Evolutionary conservation across 2,797 vertebrate species (phyloP).

Genomic region (Pygocentrus nattereri): DNA sequence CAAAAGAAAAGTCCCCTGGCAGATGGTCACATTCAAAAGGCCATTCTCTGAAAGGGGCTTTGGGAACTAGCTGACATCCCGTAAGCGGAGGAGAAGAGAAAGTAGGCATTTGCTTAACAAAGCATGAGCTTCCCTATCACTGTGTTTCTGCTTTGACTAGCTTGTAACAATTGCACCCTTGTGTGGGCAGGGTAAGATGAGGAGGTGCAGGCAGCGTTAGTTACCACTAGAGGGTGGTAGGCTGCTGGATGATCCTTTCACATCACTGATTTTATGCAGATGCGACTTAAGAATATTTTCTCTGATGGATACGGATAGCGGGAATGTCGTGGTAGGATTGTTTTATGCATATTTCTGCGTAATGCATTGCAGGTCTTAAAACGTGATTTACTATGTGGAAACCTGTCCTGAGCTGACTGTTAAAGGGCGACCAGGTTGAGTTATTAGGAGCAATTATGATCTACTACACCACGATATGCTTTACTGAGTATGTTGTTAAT

Average conservation of each 20-base stretch:
- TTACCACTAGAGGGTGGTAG: conserved; percentile 67
- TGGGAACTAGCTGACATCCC: conserved; percentile 51
- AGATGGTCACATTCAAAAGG: neutral
- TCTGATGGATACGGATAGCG: neutral
- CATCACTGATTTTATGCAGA: neutral
- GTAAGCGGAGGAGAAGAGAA: conserved; percentile 15
- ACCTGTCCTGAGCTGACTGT: too few species aligned
- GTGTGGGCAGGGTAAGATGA: neutral
- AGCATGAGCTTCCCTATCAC: conserved; percentile 32
- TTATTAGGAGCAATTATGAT: too few species aligned
- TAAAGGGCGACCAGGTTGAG: too few species aligned
- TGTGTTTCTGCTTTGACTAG: conserved; percentile 18
- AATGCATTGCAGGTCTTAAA: neutral
- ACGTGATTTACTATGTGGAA: too few species aligned
- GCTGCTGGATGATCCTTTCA: neutral
- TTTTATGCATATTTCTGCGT: too few species aligned
- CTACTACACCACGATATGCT: too few species aligned
- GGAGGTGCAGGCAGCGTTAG: neutral
- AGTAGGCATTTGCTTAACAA: conserved; percentile 45
- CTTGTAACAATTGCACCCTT: neutral
- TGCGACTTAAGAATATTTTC: neutral
- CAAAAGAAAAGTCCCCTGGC: neutral
- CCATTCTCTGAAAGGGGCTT: neutral
- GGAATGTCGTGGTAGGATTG: neutral
- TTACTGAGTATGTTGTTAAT: too few species aligned